Evolutionary conservation across 1,140 invertebrate species (phyloP), one percentile per base, ranked within the genome.

Genomic region (Drosophila obscura): DNA sequence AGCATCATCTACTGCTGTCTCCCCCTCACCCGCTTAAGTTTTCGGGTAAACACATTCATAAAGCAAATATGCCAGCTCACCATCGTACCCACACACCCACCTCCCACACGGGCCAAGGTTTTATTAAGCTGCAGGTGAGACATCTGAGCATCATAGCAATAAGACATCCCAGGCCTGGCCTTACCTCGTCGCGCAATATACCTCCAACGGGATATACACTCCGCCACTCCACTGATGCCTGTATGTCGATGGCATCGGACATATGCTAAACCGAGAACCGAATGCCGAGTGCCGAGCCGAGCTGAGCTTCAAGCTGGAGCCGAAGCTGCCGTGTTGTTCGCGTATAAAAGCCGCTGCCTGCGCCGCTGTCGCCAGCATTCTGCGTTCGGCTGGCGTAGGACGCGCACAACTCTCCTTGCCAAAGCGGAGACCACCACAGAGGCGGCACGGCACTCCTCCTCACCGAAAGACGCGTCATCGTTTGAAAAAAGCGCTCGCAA

Each of bases 21-120:
- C 43, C 35, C 39, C 22, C 35, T 52, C 65, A 59, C 68, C 65
- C 77, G 69, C 48, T 57, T 87, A 85, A 87, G 78, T 85, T 85
- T 87, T 66, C 82, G 87, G 82, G 82, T 87, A 87, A 87, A 87
- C 82, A 87, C 82, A 87, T 87, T 87, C 82, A 87, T 87, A 87
- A 87, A 87, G 82, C 75, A 87, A 87, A 87, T 87, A 87, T 87
- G 81, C 68, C 81, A 73, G 73, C 82, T n/a, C n/a, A n/a, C n/a
- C n/a, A n/a, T n/a, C n/a, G n/a, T n/a, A 59, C 60, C 7, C 39
- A 48, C 49, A 45, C 39, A 58, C 35, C 45, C 13, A 16, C 52
- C 22, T 2, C 9, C n/a, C 35, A 39, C 3, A 13, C 4, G 35
- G 19, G 19, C 11, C 35, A 13, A 39, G 2, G 35, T 1, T 13